These are phyloP conservation scores for Amphibalanus amphitrite DNA, from an alignment of 1,140 invertebrate genomes.

Conservation along the genomic window DNA sequence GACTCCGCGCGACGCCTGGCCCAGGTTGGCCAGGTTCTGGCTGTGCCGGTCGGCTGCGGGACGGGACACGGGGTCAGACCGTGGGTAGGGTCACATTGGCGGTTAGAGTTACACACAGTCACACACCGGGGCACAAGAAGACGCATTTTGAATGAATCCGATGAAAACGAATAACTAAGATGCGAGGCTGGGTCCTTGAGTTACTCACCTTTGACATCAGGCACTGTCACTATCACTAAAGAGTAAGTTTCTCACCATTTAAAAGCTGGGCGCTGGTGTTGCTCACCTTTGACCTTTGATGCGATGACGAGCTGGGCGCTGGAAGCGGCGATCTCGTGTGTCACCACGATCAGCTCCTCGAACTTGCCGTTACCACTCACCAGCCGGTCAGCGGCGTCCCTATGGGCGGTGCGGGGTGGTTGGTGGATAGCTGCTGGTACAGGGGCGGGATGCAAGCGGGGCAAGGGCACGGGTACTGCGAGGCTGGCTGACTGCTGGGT, in stretches of 20 bases:
- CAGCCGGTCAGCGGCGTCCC: slow-evolving; percentile 68
- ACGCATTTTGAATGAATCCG: too few relatives aligned
- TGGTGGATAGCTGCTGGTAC: too few relatives aligned
- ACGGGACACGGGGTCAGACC: too few relatives aligned
- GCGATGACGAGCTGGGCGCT: slow-evolving; percentile 94
- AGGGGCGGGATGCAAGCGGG: too few relatives aligned
- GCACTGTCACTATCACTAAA: not conserved
- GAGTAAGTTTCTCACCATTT: not conserved
- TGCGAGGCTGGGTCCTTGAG: too few relatives aligned
- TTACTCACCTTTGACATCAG: not conserved
- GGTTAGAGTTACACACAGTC: too few relatives aligned
- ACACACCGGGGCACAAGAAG: too few relatives aligned
- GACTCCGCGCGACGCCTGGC: slow-evolving; percentile 67
- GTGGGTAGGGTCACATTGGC: slow-evolving; percentile 2
- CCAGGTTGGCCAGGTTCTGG: slow-evolving; percentile 52
- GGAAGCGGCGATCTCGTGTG: slow-evolving; percentile 91
- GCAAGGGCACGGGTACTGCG: too few relatives aligned
- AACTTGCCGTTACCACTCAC: slow-evolving; percentile 72
- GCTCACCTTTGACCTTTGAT: slow-evolving; percentile 53
- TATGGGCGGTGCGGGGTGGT: not conserved
- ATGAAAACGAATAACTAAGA: too few relatives aligned
- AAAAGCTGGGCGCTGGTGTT: not conserved
- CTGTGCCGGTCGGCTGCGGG: slow-evolving; percentile 56
- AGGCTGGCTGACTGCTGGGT: too few relatives aligned
- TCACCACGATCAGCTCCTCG: slow-evolving; percentile 85